Conservation (phyloP, 2,797 vertebrate species). For the Falco biarmicus region DNA sequence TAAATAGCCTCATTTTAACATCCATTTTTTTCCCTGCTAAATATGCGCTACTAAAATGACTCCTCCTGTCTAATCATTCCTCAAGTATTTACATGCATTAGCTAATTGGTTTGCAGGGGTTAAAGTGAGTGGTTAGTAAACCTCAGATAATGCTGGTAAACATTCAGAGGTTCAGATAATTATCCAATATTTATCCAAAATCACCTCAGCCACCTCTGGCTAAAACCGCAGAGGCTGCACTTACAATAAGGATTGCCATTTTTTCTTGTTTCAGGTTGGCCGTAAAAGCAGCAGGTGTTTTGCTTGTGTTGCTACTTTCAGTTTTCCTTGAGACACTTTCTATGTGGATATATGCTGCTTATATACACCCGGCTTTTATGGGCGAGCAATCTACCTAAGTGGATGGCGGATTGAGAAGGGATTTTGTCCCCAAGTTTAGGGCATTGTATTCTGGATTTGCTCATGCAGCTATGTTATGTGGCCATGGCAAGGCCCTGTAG, state of each 20-base stretch:
- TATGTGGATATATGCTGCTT: background rate
- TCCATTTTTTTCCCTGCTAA: constrained; percentile 16
- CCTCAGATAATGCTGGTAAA: background rate
- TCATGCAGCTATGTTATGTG: background rate
- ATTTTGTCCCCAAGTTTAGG: background rate
- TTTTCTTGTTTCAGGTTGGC: background rate
- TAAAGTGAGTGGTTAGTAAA: background rate
- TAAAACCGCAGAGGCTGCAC: background rate
- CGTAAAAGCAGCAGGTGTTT: background rate
- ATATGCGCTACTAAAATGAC: constrained; percentile 1
- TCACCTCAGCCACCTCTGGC: background rate
- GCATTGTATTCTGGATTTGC: background rate
- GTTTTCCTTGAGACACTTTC: background rate
- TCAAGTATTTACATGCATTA: background rate
- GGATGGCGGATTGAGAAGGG: background rate
- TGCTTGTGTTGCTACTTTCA: background rate
- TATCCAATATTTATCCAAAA: background rate
- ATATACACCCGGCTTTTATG: background rate
- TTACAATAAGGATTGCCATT: background rate
- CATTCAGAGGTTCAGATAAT: background rate
- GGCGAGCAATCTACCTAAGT: background rate
- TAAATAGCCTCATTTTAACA: constrained; percentile 51
- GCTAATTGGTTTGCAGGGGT: constrained; percentile 1
- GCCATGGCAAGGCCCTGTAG: background rate
- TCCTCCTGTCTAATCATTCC: background rate